Evolutionary conservation across 2,113 vertebrate species (phyloP).

Genomic region (Caranx melampygus): DNA sequence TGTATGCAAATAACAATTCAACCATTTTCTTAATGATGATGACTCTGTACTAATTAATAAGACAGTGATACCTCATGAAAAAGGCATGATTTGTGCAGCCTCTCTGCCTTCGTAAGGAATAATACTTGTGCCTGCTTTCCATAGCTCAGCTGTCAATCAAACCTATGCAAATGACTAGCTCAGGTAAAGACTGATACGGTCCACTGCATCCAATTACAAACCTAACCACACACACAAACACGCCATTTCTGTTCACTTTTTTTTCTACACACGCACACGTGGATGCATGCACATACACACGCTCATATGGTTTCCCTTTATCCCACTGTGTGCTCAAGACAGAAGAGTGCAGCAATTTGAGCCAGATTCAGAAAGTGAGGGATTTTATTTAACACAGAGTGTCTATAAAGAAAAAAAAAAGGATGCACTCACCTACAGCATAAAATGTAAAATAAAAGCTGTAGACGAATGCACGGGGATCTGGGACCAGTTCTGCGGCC

Average conservation of each 20-base stretch:
- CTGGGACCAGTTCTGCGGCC: slow-evolving; percentile 39
- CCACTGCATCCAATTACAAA: slow-evolving; percentile 81
- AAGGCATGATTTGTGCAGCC: slow-evolving; percentile 16
- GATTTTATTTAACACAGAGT: slow-evolving; percentile 22
- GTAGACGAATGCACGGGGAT: slow-evolving; percentile 15
- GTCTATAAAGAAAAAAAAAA: slow-evolving; percentile 3
- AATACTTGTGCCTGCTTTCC: slow-evolving; percentile 54
- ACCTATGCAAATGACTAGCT: slow-evolving; percentile 70
- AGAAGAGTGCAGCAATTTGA: slow-evolving; percentile 29
- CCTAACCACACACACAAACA: slow-evolving; percentile 65
- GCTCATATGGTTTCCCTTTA: slow-evolving; percentile 19
- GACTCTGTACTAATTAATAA: slow-evolving; percentile 50
- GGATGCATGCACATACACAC: background rate
- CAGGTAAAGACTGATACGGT: slow-evolving; percentile 73
- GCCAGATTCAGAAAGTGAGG: slow-evolving; percentile 20
- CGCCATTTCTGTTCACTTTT: slow-evolving; percentile 32
- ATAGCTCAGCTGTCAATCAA: slow-evolving; percentile 75
- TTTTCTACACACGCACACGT: slow-evolving; percentile 11
- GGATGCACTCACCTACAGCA: slow-evolving; percentile 36
- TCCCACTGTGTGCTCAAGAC: slow-evolving; percentile 12
- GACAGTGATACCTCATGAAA: slow-evolving; percentile 45
- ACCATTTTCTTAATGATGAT: slow-evolving; percentile 47
- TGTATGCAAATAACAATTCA: slow-evolving; percentile 34
- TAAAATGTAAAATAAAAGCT: slow-evolving; percentile 48
- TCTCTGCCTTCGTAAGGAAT: slow-evolving; percentile 34